Conservation (phyloP, 1,140 invertebrate species). For the Anthonomus grandis region DNA sequence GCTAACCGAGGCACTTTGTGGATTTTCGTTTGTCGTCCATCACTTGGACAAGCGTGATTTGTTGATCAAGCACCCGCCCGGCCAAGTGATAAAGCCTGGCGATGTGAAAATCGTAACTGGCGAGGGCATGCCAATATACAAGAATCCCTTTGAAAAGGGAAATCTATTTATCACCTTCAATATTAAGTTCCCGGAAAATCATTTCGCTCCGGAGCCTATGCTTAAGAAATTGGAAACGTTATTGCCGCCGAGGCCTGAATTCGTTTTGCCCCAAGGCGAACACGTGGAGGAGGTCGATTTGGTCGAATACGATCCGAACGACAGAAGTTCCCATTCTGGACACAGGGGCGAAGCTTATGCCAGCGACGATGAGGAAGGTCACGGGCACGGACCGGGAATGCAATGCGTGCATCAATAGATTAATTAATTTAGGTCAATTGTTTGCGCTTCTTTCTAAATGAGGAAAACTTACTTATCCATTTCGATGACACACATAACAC, state of each 20-base stretch:
- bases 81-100: slow-evolving; percentile 74
- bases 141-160: slow-evolving; percentile 80
- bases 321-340: slow-evolving; percentile 44
- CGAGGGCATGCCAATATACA: slow-evolving; percentile 89
- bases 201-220: slow-evolving; percentile 69
- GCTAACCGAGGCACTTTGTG: slow-evolving; percentile 87
- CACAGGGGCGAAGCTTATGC: slow-evolving; percentile 62
- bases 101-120: slow-evolving; percentile 74
- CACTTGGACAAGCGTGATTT: slow-evolving; percentile 83
- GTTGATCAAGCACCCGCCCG: slow-evolving; percentile 67
- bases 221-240: slow-evolving; percentile 68
- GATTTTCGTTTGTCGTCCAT: slow-evolving; percentile 75
- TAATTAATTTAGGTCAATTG: slow-evolving; percentile 32
- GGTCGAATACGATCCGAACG: slow-evolving; percentile 67
- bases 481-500: slow-evolving; percentile 6
- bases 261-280: slow-evolving; percentile 67
- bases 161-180: slow-evolving; percentile 85
- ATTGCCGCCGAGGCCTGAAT: slow-evolving; percentile 63
- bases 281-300: slow-evolving; percentile 82
- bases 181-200: slow-evolving; percentile 77
- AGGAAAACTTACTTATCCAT: slow-evolving; percentile 33
- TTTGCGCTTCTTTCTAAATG: slow-evolving; percentile 47
- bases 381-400: slow-evolving; percentile 57
- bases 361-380: slow-evolving; percentile 63
- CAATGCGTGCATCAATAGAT: slow-evolving; percentile 67